Evolutionary conservation across 2,888 invertebrate species (phyloP), one percentile per base, ranked within the genome.

Genomic region (Melieria omissa): DNA sequence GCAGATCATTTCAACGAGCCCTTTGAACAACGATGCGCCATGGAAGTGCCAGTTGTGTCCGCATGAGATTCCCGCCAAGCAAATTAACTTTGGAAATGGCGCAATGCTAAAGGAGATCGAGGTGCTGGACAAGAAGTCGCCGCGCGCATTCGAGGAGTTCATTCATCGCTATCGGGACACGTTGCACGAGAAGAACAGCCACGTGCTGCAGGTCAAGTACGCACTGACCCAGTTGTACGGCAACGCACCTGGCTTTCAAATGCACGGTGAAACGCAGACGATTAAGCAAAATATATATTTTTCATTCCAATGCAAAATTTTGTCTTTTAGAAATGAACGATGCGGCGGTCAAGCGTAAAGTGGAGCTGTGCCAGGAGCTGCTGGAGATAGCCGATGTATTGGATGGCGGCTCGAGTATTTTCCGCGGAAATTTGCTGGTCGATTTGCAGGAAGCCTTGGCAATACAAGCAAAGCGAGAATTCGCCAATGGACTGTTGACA

Each of bases 221-320:
- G 91, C 91, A 4, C 85, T 93, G 49, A 88, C 90, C 63, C 93
- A 93, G 83, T 88, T 93, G 75, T 93, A 93, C 81, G 92, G 92
- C 73, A 90, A 90, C 83, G 85, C 87, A 6, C 88, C 89, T 71
- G 91, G 90, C 77, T 91, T 88, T 79, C 80, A 81, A 47, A 85
- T 90, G 77, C 80, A 88, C 81, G 91, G 92, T 91, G 71, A 68
- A 63, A 65, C 14, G 16, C 57, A 58, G 54, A 57, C 10, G 41
- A 66, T 55, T 52, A 14, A 9, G 41, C 29, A 44, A 5, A 16
- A 14, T n/a, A 58, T 42, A 4, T 16, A 62, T 29, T 29, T 8
- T 58, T 58, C 1, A 4, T 46, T 8, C 8, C 49, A 47, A 9
- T 44, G 10, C 5, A 4, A 12, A 29, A 5, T 10, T 6, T 65